phyloP scores from a whole-genome alignment of 2,113 vertebrate species.

The Neolamprologus longior region DNA sequence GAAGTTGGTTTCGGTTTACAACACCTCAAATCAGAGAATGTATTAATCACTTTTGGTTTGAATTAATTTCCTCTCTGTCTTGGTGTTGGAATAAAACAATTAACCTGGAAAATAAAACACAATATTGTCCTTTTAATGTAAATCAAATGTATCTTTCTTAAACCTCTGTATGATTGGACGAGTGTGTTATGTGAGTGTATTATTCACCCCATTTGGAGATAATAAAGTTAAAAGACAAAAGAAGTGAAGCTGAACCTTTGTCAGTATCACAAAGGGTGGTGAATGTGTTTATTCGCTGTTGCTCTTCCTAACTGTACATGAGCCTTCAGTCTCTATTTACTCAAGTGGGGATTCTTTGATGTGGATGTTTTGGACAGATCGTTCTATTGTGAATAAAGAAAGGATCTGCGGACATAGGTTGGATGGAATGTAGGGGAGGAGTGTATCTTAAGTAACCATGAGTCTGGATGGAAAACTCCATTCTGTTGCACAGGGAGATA shows the following conservation, averaged over 20 bases:
- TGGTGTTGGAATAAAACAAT: neutral
- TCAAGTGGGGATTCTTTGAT: constrained; percentile 3
- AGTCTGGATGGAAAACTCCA: neutral
- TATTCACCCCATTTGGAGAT: neutral
- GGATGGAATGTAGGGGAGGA: neutral
- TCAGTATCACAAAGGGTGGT: neutral
- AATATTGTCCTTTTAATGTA: neutral
- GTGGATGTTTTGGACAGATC: constrained; percentile 27
- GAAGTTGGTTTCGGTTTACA: neutral
- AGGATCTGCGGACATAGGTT: neutral
- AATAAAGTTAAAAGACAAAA: neutral
- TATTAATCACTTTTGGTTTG: neutral
- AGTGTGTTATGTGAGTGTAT: neutral
- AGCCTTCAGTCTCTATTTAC: constrained; percentile 15
- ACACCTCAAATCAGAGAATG: neutral
- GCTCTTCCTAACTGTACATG: neutral
- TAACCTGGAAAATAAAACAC: neutral
- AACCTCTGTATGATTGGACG: neutral
- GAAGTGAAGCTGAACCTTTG: neutral
- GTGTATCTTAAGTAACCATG: neutral
- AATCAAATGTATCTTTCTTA: neutral
- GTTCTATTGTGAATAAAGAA: constrained; percentile 23
- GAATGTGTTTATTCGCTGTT: neutral
- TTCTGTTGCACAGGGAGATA: constrained; percentile 7
- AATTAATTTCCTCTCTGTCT: neutral